Conservation (phyloP, 2,797 vertebrate genomes). For the Valencia hispanica region DNA sequence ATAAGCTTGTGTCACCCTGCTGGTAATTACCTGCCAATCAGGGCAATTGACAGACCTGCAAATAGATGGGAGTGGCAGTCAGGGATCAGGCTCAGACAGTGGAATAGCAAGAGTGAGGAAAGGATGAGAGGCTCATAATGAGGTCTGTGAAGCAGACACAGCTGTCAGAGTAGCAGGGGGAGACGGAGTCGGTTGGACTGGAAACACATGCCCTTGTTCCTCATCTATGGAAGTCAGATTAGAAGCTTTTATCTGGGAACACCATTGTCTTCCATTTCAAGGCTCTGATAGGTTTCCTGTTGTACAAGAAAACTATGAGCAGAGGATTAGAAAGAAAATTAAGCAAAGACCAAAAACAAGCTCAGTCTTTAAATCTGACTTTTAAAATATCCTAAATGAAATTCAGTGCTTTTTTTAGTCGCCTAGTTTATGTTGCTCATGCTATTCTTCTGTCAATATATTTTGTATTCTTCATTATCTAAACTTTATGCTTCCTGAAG, state of each 20-base stretch:
- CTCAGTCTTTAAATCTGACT: slow-evolving; percentile 15
- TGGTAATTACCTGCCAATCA: slow-evolving; percentile 79
- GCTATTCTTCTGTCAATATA: neutral
- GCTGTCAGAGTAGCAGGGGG: slow-evolving; percentile 58
- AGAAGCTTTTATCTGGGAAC: slow-evolving; percentile 61
- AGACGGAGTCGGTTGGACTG: slow-evolving; percentile 35
- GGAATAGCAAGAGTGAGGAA: slow-evolving; percentile 11
- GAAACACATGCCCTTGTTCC: slow-evolving; percentile 51
- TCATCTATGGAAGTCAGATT: slow-evolving; percentile 65
- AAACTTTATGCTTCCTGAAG: neutral
- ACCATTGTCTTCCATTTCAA: slow-evolving; percentile 50
- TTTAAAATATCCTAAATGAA: slow-evolving; percentile 5
- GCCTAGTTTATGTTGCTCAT: neutral
- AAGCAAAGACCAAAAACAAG: slow-evolving; percentile 25
- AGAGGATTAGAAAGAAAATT: slow-evolving; percentile 42
- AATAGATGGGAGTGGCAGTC: slow-evolving; percentile 49
- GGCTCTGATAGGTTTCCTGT: slow-evolving; percentile 39
- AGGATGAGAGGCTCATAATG: slow-evolving; percentile 60
- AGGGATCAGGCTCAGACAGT: slow-evolving; percentile 51
- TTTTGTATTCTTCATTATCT: neutral
- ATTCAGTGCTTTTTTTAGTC: neutral
- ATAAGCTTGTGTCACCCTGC: slow-evolving; percentile 69
- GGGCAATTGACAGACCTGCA: slow-evolving; percentile 47
- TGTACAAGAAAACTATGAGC: slow-evolving; percentile 44
- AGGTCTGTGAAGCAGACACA: slow-evolving; percentile 63